Conservation (phyloP, 2,888 invertebrate species). For the Boloria euphrosyne region DNA sequence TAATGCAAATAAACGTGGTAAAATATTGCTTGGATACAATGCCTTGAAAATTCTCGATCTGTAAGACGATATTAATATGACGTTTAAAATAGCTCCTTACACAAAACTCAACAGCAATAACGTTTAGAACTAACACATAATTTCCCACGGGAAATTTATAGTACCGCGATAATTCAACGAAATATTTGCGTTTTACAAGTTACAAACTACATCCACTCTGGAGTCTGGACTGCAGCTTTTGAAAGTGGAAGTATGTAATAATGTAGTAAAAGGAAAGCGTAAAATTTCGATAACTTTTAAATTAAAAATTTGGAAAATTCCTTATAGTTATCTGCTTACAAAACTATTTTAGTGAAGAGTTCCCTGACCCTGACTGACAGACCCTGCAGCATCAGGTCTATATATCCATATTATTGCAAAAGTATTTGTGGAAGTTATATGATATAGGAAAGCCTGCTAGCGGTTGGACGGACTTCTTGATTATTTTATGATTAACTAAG, state of each 20-base stretch:
- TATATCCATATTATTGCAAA: no score
- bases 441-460: no score
- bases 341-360: no score
- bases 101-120: constrained; percentile 10
- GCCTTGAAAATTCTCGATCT: neutral
- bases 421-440: no score
- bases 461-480: no score
- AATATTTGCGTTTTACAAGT: constrained; percentile 39
- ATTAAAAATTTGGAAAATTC: no score
- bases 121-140: constrained; percentile 33
- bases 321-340: no score
- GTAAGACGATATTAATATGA: neutral
- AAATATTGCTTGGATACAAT: neutral
- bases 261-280: neutral
- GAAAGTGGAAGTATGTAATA: neutral
- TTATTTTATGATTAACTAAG: no score
- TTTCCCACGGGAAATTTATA: constrained; percentile 42
- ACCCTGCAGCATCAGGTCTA: no score
- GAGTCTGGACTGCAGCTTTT: constrained; percentile 4
- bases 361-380: no score
- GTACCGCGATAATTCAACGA: constrained; percentile 37
- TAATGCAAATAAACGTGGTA: no score
- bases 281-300: neutral
- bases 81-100: neutral
- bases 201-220: constrained; percentile 9